Evolutionary conservation across 2,888 invertebrate genomes (phyloP), one percentile per base, ranked within the genome.

Genomic region (Caenorhabditis sp.): DNA sequence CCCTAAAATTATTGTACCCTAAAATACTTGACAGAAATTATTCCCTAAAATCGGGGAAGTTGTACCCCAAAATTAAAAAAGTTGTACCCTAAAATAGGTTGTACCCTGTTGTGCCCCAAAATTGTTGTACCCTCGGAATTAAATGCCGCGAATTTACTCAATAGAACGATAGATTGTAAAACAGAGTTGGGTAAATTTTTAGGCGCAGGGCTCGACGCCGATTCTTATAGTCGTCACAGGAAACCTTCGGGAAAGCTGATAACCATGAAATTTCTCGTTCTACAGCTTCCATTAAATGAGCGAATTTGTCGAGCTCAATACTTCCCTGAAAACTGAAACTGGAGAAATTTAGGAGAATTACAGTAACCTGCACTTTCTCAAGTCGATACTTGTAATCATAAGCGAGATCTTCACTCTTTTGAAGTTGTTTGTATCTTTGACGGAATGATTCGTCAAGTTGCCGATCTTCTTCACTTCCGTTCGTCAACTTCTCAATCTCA

Each of bases 301-400:
- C 17, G 24, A 43, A 65, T 13, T 70, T 76, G 6, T 58, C 50
- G 9, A 30, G 30, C 3, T 71, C 71, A 1, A 76, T 55, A 2
- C 55, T 76, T 17, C 76, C 76, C 65, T 70, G 62, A 43, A 58
- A 43, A 24, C n/a, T n/a, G n/a, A 76, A 15, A 20, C 39, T 13
- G 2, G 27, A 15, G 24, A 43, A 65, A 11, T 70, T 76, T 8
- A 52, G 43, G 9, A 30, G 30, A 2, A 65, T 65, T 0, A 76
- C 59, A 2, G 48, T 76, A n/a, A 70, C 76, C 65, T 70, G 13
- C 5, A 77, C 61, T 26, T 63, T 71, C 41, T 65, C 65, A 17
- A 77, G 27, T 2, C 77, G 17, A 24, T 71, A 35, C 32, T 77
- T 77, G 55, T 71, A 77, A n/a, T 72, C 77, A 45, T 66, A 77